Conservation (phyloP, 1,140 invertebrate genomes). For the Bombus balteatus region DNA sequence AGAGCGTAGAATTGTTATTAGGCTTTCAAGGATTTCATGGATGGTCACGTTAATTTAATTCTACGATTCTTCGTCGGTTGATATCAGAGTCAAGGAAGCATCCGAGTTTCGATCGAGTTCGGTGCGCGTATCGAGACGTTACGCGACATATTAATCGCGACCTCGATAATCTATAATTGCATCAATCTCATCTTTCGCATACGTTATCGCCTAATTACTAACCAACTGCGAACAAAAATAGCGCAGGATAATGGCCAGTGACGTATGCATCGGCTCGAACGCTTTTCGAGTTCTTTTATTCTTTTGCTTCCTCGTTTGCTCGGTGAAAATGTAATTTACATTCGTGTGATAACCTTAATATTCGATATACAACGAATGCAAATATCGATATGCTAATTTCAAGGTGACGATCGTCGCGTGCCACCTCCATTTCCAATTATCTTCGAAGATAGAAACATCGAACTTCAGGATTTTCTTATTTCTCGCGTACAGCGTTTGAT, state of each 20-base stretch:
- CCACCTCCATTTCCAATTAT: constrained; percentile 15
- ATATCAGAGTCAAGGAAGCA: background rate
- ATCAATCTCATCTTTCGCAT: constrained; percentile 8
- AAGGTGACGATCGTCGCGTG: constrained; percentile 22
- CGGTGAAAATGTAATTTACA: constrained; percentile 21
- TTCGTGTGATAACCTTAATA: constrained; percentile 35
- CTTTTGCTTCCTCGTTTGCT: background rate
- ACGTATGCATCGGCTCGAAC: background rate
- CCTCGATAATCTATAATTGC: constrained; percentile 12
- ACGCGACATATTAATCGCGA: constrained; percentile 12
- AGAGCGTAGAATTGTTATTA: background rate
- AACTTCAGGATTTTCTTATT: background rate
- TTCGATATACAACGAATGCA: constrained; percentile 12
- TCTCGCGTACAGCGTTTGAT: background rate
- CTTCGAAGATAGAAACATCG: constrained; percentile 6
- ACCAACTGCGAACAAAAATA: constrained; percentile 15
- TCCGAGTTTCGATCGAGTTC: background rate
- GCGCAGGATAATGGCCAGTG: background rate
- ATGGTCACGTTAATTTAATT: background rate
- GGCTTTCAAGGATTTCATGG: background rate
- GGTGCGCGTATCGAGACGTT: background rate
- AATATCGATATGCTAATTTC: constrained; percentile 43
- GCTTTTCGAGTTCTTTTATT: background rate
- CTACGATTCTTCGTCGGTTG: background rate
- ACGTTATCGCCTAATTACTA: constrained; percentile 10